A percentile compares a stretch with the other conserved stretches of the same genome.
Conservation (phyloP, 2,797 vertebrate genomes). For the Chelonia mydas region DNA sequence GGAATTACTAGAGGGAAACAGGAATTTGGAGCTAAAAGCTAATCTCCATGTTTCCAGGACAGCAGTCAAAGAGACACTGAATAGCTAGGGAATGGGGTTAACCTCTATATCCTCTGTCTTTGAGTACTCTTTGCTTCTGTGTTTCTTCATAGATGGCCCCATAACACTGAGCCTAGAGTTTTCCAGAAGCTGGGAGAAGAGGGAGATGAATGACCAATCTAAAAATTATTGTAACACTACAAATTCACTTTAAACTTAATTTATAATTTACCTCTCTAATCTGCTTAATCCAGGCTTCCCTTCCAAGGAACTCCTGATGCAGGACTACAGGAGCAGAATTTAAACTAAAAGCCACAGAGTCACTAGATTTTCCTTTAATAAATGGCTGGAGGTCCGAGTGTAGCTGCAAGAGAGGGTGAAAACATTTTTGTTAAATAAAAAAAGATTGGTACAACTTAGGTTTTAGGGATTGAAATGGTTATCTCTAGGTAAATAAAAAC, state of each 20-base stretch:
- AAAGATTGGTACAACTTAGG: background rate
- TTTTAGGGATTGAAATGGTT: background rate
- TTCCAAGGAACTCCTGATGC: slow-evolving; percentile 91
- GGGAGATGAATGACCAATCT: background rate
- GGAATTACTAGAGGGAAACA: background rate
- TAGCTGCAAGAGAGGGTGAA: slow-evolving; percentile 83
- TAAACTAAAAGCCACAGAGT: slow-evolving; percentile 85
- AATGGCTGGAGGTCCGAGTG: slow-evolving; percentile 97
- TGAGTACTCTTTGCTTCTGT: background rate
- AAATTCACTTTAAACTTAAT: background rate
- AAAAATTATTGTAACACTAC: background rate
- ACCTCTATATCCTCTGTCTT: background rate
- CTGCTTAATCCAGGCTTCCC: slow-evolving; percentile 90
- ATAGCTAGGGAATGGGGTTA: background rate
- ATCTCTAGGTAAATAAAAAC: no score
- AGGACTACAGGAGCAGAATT: slow-evolving; percentile 92
- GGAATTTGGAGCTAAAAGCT: background rate
- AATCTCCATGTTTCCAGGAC: background rate
- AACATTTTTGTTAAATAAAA: slow-evolving; percentile 7
- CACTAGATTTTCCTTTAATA: slow-evolving; percentile 84
- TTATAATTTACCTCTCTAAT: slow-evolving; percentile 88
- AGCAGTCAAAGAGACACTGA: background rate
- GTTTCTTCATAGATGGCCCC: background rate
- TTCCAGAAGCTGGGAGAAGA: background rate
- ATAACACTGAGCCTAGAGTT: background rate